Evolutionary conservation across 2,888 invertebrate genomes (phyloP).

Genomic region (Drosophila subquinaria): DNA sequence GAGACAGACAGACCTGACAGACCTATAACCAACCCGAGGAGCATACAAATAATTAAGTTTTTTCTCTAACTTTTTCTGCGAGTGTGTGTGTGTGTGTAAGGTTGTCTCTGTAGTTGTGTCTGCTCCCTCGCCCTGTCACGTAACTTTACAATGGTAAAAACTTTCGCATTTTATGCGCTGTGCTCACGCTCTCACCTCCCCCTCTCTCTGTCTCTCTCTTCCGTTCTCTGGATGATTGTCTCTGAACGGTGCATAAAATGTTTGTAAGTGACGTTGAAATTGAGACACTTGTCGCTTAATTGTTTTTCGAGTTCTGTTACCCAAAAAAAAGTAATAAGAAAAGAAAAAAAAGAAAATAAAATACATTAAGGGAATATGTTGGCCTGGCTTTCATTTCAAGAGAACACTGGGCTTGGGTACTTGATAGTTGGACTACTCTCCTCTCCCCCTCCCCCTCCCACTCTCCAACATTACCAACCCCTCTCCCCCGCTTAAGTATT

Average conservation of each 20-base stretch:
- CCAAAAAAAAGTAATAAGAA: conserved; percentile 41
- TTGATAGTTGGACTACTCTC: conserved; percentile 23
- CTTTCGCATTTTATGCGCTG: conserved; percentile 73
- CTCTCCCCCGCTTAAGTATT: not conserved
- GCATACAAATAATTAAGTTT: conserved; percentile 76
- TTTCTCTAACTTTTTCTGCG: conserved; percentile 67
- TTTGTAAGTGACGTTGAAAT: conserved; percentile 82
- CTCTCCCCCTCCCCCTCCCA: not conserved
- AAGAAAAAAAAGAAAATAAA: conserved; percentile 43
- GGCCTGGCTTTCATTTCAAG: conserved; percentile 44
- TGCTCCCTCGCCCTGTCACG: conserved; percentile 54
- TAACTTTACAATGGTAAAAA: conserved; percentile 75
- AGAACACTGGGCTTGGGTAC: conserved; percentile 16
- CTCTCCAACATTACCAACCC: not conserved
- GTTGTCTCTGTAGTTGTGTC: conserved; percentile 20
- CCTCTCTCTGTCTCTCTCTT: not conserved
- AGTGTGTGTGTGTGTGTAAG: conserved; percentile 18
- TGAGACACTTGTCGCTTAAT: conserved; percentile 83
- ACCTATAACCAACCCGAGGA: conserved; percentile 30
- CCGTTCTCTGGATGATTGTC: conserved; percentile 32
- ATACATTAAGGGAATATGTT: conserved; percentile 61
- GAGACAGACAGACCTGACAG: conserved; percentile 16
- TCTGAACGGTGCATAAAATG: conserved; percentile 78
- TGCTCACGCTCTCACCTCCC: conserved; percentile 13
- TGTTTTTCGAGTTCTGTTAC: conserved; percentile 78